phyloP scores from a whole-genome alignment of 2,888 invertebrate species.

The Sussaba pulchella region DNA sequence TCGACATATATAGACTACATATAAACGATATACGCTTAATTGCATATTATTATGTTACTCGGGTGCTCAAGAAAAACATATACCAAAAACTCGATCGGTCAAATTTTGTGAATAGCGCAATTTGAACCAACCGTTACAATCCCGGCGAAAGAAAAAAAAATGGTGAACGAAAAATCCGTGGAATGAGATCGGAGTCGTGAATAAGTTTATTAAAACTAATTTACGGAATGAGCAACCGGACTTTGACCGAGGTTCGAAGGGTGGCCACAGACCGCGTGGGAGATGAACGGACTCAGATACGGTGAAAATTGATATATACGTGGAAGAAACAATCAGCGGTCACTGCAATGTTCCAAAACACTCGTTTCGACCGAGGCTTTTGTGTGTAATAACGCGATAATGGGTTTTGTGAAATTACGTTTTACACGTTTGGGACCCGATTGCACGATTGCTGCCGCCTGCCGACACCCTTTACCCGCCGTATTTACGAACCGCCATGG shows the following conservation, averaged over 20 bases:
- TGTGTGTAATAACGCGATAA: constrained; percentile 39
- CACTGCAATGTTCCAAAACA: constrained; percentile 2
- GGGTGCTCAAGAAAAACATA: too few relatives aligned
- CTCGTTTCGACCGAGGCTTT: constrained; percentile 7
- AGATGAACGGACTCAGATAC: neutral
- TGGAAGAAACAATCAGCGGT: neutral
- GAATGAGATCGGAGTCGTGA: neutral
- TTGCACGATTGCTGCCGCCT: neutral
- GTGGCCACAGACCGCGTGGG: too few relatives aligned
- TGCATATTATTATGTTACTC: too few relatives aligned
- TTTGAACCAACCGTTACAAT: neutral
- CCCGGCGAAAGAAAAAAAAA: neutral
- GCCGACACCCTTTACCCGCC: too few relatives aligned
- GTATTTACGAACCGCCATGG: constrained; percentile 2
- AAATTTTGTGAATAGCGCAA: neutral
- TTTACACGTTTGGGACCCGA: constrained; percentile 29
- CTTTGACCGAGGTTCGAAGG: neutral
- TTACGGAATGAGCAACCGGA: neutral
- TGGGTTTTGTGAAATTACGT: constrained; percentile 42
- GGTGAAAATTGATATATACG: constrained; percentile 24
- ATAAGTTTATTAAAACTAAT: constrained; percentile 8
- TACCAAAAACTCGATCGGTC: too few relatives aligned
- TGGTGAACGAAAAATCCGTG: too few relatives aligned
- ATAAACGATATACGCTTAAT: too few relatives aligned
- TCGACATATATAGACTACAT: too few relatives aligned